A percentile compares a stretch with the other conserved stretches of the same genome.
Evolutionary conservation across 2,888 invertebrate species (phyloP).

Genomic region (Apodemia mormo): DNA sequence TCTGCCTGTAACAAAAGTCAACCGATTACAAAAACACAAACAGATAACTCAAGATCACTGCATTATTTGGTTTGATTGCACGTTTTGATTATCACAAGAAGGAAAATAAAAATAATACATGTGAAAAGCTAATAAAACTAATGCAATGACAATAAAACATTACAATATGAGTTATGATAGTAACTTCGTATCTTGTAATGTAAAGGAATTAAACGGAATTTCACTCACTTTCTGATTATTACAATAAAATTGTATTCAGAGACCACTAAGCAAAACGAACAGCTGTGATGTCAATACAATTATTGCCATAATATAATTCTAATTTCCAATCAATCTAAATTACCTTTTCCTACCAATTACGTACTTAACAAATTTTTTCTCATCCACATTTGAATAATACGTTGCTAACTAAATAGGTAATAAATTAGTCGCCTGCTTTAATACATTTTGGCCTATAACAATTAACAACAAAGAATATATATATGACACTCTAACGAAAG

Average conservation of each 20-base stretch:
- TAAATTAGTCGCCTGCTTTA: too few species aligned
- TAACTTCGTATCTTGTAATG: slow-evolving; percentile 45
- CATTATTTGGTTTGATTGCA: slow-evolving; percentile 53
- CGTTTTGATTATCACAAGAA: slow-evolving; percentile 59
- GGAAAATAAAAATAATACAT: slow-evolving; percentile 62
- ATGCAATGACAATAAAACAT: slow-evolving; percentile 45
- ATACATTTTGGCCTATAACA: too few species aligned
- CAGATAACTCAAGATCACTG: slow-evolving; percentile 45
- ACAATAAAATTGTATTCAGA: slow-evolving; percentile 57
- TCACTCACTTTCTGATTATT: slow-evolving; percentile 74
- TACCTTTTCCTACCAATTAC: neutral
- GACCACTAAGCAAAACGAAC: slow-evolving; percentile 72
- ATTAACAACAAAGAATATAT: too few species aligned
- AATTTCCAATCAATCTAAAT: slow-evolving; percentile 16
- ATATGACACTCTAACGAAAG: too few species aligned
- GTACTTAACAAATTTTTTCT: too few species aligned
- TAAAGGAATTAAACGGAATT: slow-evolving; percentile 50
- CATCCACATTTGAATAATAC: neutral
- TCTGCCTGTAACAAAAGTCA: slow-evolving; percentile 59
- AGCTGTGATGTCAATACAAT: slow-evolving; percentile 78
- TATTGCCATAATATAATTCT: slow-evolving; percentile 48
- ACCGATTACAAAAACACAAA: slow-evolving; percentile 45
- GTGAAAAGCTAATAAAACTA: slow-evolving; percentile 59
- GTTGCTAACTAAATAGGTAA: too few species aligned
- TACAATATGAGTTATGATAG: slow-evolving; percentile 39